These are phyloP conservation scores for Orcinus orca DNA, from an alignment of 2,113 vertebrate species.

Conservation along the genomic window DNA sequence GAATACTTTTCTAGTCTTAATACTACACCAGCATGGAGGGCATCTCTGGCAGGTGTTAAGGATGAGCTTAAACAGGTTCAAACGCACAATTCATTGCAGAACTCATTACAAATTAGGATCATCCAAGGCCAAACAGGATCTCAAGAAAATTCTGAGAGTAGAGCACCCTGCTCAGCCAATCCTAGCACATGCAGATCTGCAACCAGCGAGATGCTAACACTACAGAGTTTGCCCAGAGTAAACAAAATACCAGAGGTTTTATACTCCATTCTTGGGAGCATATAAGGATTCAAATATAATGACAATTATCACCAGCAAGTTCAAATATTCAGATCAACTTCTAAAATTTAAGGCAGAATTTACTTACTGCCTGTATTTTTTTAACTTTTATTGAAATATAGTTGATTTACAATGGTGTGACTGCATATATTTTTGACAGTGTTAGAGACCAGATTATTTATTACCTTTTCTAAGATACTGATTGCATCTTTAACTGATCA, in stretches of 20 bases:
- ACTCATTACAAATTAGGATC: background rate
- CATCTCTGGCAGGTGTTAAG: background rate
- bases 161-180: background rate
- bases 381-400: background rate
- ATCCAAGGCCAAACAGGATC: background rate
- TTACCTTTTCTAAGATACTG: constrained; percentile 8
- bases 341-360: constrained; percentile 39
- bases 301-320: background rate
- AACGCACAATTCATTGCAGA: background rate
- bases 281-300: background rate
- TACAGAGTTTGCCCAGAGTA: background rate
- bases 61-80: background rate
- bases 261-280: background rate
- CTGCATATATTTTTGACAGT: background rate
- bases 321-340: constrained; percentile 43
- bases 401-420: background rate
- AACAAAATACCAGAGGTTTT: background rate
- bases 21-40: background rate
- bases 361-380: constrained; percentile 4
- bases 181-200: background rate
- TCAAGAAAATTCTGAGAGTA: background rate
- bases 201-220: background rate
- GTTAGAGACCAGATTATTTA: background rate
- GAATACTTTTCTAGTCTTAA: background rate
- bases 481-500: background rate